Evolutionary conservation across 2,113 vertebrate species (phyloP).

Genomic region (Passer montanus): DNA sequence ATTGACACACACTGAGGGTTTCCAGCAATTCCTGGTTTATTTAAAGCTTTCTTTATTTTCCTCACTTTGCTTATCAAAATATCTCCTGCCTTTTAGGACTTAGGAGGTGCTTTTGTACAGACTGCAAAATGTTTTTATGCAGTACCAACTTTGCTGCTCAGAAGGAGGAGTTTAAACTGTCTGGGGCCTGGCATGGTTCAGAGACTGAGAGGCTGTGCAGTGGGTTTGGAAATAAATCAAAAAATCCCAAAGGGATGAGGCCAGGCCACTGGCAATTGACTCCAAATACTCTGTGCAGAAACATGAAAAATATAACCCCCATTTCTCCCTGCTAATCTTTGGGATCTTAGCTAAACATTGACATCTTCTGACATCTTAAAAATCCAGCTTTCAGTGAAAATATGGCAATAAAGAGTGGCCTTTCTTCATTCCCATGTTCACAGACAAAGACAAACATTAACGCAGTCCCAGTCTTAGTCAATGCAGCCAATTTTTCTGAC

Average conservation of each 20-base stretch:
- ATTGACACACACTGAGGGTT: not conserved
- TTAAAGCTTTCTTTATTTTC: not conserved
- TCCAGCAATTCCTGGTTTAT: not conserved
- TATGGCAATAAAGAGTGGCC: not conserved
- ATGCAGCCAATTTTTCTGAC: not conserved
- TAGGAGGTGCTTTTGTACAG: not conserved
- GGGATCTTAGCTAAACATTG: not conserved
- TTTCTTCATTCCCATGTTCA: not conserved
- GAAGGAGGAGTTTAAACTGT: not conserved
- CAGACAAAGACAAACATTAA: not conserved
- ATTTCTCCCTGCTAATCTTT: not conserved
- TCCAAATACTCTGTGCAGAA: not conserved
- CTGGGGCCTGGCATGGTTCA: not conserved
- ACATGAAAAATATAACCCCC: not conserved
- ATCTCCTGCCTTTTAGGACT: not conserved
- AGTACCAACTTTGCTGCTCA: not conserved
- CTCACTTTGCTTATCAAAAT: not conserved
- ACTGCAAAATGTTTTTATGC: not conserved
- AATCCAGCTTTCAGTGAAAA: not conserved
- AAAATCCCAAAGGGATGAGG: conserved; percentile 18
- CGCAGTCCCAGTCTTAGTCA: not conserved
- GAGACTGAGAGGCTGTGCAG: not conserved
- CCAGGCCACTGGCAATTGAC: not conserved
- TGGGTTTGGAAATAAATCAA: conserved; percentile 49
- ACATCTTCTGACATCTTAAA: not conserved